Evolutionary conservation across 2,113 vertebrate species (phyloP).

Genomic region (Forbesichthys agassizii): DNA sequence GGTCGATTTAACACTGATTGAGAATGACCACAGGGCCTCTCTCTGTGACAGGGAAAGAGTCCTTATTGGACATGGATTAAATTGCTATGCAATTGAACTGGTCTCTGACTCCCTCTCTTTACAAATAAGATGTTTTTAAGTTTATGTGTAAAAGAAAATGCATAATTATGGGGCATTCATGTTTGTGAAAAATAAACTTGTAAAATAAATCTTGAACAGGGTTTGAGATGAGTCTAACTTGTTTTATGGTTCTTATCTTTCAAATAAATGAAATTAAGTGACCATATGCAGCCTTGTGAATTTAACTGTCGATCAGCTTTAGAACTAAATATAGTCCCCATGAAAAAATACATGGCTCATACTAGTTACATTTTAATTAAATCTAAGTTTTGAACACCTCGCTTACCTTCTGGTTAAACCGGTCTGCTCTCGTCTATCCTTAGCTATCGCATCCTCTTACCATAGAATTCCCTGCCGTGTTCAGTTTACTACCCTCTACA

Average conservation of each 20-base stretch:
- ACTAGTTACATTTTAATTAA: constrained; percentile 1
- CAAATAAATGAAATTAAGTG: constrained; percentile 8
- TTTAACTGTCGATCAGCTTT: constrained; percentile 31
- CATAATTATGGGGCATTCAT: constrained; percentile 67
- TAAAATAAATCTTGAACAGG: constrained; percentile 63
- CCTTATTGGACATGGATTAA: constrained; percentile 80
- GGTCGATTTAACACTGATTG: constrained; percentile 70
- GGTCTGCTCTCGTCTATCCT: constrained; percentile 14
- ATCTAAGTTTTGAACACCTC: background rate
- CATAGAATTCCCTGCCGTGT: constrained; percentile 23
- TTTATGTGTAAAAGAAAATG: constrained; percentile 69
- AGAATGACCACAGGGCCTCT: constrained; percentile 77
- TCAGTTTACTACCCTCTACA: constrained; percentile 52
- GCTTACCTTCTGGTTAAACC: constrained; percentile 11
- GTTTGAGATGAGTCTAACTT: constrained; percentile 53
- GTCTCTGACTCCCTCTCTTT: constrained; percentile 79
- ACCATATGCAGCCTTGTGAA: constrained; percentile 39
- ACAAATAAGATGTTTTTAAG: constrained; percentile 74
- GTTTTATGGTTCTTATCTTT: constrained; percentile 39
- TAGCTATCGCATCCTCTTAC: constrained; percentile 34
- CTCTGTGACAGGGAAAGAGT: constrained; percentile 78
- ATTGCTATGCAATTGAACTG: constrained; percentile 85
- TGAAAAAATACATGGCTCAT: constrained; percentile 23
- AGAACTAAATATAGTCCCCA: constrained; percentile 16
- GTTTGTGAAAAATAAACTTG: constrained; percentile 72